Percentiles rank a stretch among this genome's conserved stretches.
These are phyloP conservation scores for Caenorhabditis sp. DNA, from an alignment of 2,888 invertebrate genomes.

Conservation along the genomic window DNA sequence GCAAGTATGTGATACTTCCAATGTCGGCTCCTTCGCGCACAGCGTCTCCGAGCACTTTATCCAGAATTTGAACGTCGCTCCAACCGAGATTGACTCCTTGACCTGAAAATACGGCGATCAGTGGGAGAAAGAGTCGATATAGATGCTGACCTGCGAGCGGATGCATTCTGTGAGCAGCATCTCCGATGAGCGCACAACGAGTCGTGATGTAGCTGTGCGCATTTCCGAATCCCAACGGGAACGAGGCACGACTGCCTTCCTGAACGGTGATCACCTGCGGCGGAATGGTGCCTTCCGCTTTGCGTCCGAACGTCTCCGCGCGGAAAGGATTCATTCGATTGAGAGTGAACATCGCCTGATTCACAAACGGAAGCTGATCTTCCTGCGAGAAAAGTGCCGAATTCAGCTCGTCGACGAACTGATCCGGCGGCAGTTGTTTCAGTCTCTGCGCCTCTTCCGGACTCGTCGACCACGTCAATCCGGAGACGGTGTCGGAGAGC, in stretches of 20 bases:
- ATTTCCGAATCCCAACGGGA: conserved; percentile 93
- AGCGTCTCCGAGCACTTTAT: conserved; percentile 85
- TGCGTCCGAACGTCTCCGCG: conserved; percentile 79
- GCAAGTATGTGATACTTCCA: conserved; percentile 85
- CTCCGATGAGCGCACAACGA: conserved; percentile 89
- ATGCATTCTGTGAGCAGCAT: conserved; percentile 87
- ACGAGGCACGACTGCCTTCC: conserved; percentile 86
- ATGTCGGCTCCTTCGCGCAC: conserved; percentile 86
- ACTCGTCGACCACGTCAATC: conserved; percentile 94
- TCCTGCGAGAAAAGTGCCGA: conserved; percentile 84
- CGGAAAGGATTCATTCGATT: conserved; percentile 65
- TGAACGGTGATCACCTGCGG: conserved; percentile 84
- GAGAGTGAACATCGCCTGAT: conserved; percentile 70
- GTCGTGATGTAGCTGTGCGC: conserved; percentile 88
- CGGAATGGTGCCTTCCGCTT: conserved; percentile 82
- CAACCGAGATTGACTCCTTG: conserved; percentile 98
- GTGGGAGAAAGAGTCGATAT: too few relatives aligned
- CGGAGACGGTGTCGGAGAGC: conserved; percentile 86
- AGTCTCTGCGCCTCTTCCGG: conserved; percentile 86
- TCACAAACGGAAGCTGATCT: conserved; percentile 72
- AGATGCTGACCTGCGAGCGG: conserved; percentile 85
- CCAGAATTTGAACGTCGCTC: conserved; percentile 89
- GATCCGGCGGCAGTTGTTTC: conserved; percentile 84
- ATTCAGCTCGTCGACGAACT: conserved; percentile 91
- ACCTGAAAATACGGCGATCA: too few relatives aligned